A percentile compares a stretch with the other conserved stretches of the same genome.
These are phyloP conservation scores for Nesogale talazaci DNA, from an alignment of 2,113 vertebrate genomes.

Conservation along the genomic window DNA sequence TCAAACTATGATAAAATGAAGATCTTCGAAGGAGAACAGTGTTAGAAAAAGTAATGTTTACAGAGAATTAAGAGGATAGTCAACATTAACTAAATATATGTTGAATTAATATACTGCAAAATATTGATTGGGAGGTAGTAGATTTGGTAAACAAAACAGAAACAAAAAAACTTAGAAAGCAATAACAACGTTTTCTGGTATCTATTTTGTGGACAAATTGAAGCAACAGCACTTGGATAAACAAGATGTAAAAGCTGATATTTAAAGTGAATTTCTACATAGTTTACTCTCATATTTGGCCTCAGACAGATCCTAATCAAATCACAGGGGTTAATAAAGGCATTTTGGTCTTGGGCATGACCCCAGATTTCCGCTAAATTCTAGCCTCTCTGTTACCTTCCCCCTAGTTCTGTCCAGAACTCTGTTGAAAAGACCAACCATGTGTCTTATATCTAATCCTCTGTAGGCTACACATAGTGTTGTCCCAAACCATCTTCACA, in stretches of 20 bases:
- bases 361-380: background rate
- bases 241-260: background rate
- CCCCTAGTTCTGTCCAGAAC: background rate
- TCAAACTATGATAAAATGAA: background rate
- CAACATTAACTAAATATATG: background rate
- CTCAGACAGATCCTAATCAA: background rate
- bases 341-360: background rate
- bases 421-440: background rate
- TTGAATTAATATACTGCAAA: background rate
- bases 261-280: no score
- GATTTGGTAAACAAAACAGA: background rate
- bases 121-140: background rate
- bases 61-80: background rate
- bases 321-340: background rate
- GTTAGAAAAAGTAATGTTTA: conserved; percentile 7
- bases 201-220: background rate
- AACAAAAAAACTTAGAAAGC: background rate
- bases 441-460: background rate
- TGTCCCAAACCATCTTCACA: background rate
- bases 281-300: no score
- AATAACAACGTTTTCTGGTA: no score
- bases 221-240: background rate
- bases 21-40: background rate
- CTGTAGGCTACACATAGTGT: background rate
- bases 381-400: background rate